Conservation (phyloP, 2,113 vertebrate genomes). For the Dromiciops gliroides region DNA sequence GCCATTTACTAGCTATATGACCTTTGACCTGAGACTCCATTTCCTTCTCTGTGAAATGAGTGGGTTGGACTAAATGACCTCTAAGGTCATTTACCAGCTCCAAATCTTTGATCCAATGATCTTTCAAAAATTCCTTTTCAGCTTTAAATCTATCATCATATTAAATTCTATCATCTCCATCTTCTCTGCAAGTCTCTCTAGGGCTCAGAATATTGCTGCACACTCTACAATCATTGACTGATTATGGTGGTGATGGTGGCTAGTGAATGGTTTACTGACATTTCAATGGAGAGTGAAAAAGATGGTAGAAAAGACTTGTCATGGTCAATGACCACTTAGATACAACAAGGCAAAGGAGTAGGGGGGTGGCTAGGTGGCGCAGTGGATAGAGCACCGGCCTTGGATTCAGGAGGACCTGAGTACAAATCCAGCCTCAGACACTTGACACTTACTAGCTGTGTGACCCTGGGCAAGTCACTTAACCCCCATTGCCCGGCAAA, state of each 20-base stretch:
- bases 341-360: constrained; percentile 16
- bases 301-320: not conserved
- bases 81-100: no score
- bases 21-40: no score
- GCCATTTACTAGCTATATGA: not conserved
- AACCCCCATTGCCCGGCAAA: no score
- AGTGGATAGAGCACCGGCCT: no score
- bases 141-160: not conserved
- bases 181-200: not conserved
- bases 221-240: not conserved
- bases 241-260: not conserved
- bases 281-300: not conserved
- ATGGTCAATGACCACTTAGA: not conserved
- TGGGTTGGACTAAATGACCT: no score
- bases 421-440: no score
- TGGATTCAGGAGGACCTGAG: no score
- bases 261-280: not conserved
- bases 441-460: no score
- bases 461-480: no score
- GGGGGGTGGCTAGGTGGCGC: no score
- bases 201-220: not conserved
- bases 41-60: no score
- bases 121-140: not conserved
- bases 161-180: not conserved
- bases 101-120: not conserved